Conservation (phyloP, 2,888 invertebrate genomes). For the Acrocyrtus sp. region DNA sequence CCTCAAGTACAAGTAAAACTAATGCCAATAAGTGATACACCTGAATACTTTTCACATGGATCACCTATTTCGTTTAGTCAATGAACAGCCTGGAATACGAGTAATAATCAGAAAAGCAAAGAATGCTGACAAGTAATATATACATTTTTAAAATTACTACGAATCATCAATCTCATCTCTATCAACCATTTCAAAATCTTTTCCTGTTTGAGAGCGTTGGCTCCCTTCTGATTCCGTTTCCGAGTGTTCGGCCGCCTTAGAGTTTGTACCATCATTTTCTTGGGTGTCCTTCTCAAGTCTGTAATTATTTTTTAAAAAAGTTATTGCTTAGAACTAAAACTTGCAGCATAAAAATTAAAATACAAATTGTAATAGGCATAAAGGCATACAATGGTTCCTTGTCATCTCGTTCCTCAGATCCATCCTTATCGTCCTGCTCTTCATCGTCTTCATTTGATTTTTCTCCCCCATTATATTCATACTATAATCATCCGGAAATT, state of each 20-base stretch:
- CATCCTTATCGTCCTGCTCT: slow-evolving; percentile 65
- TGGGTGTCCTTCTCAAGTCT: slow-evolving; percentile 17
- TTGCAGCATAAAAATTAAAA: not conserved
- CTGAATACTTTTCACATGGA: too few relatives aligned
- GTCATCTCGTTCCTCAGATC: slow-evolving; percentile 28
- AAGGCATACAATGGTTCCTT: slow-evolving; percentile 38
- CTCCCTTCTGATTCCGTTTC: slow-evolving; percentile 84
- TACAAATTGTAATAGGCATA: not conserved
- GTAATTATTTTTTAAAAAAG: not conserved
- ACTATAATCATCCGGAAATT: slow-evolving; percentile 73
- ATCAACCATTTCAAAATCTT: slow-evolving; percentile 90
- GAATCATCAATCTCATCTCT: slow-evolving; percentile 66
- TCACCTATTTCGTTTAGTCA: slow-evolving; percentile 28
- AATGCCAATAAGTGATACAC: too few relatives aligned
- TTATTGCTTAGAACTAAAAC: not conserved
- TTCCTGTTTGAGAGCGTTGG: slow-evolving; percentile 82
- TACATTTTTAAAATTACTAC: slow-evolving; percentile 49
- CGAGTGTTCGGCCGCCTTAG: slow-evolving; percentile 69
- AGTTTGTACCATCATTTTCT: slow-evolving; percentile 16
- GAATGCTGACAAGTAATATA: slow-evolving; percentile 26
- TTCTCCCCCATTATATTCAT: slow-evolving; percentile 79
- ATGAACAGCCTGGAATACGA: slow-evolving; percentile 41
- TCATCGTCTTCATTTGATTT: slow-evolving; percentile 69
- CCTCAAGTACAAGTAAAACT: too few relatives aligned
- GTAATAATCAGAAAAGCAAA: slow-evolving; percentile 22